Base-by-base conservation (phyloP, 2,113 vertebrate genomes). In the Leptosomus discolor region DNA sequence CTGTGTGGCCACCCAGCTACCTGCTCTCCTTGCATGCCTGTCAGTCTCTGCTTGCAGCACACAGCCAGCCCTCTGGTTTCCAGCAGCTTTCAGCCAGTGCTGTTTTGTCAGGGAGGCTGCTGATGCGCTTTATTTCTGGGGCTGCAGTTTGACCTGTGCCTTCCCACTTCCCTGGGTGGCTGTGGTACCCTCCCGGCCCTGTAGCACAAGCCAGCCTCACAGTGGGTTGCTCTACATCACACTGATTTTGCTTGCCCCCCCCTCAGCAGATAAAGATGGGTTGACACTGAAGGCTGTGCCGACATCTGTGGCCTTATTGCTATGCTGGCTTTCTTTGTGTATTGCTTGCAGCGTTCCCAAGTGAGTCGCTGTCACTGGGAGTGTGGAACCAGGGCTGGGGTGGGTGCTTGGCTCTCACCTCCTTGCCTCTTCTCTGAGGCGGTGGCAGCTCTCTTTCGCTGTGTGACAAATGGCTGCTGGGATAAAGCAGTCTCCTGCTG, bases 1-100 rank as follows among this genome's bases (percentile, higher is more conserved):
- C 0, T 0, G 7, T 19, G 23, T 3, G 32, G 60, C 15, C 53
- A 34, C 14, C 34, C 50, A 0, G 5, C 74, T 54, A 23, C 43
- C 43, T 0, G 1, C 19, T 56, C 23, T 60, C 43, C 57, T 19
- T 2, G 6, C 37, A 6, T 0, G 1, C 13, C 45, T 17, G 23
- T 23, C 70, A 34, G 65, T 15, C 54, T 32, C 23, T 3, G 2
- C 24, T 61, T 8, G 1, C 17, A 63, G 65, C 53, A 45, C 60
- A 13, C 0, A 0, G 21, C 23, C 61, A 23, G 51, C 20, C 46
- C 37, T n/a, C 37, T 1, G 0, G 18, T 8, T 32, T 13, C 65
- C 58, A 32, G 57, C 1, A 1, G 53, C 45, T 39, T 70, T 22
- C 70, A 53, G 30, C 11, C 80, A 41, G 53, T 1, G 8, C 48